Evolutionary conservation across 2,797 vertebrate species (phyloP).

Genomic region (Girardinus metallicus): DNA sequence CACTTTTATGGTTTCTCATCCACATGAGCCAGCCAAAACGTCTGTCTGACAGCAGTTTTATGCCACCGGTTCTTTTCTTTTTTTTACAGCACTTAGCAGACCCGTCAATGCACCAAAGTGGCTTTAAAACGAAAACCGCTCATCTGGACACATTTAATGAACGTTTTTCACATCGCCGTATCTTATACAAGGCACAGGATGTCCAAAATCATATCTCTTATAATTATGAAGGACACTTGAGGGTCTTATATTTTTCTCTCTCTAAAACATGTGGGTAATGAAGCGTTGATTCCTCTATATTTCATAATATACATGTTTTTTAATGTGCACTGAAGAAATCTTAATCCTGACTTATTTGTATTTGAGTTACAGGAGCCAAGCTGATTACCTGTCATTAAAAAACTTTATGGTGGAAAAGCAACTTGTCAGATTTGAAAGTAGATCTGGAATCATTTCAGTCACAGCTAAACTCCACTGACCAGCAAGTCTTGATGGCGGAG

Average conservation of each 20-base stretch:
- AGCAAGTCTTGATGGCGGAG: not conserved
- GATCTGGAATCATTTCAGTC: not conserved
- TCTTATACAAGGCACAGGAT: not conserved
- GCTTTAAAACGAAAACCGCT: not conserved
- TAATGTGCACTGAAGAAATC: not conserved
- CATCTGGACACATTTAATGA: not conserved
- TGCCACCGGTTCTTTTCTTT: not conserved
- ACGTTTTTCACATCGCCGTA: not conserved
- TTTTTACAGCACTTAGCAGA: constrained; percentile 18
- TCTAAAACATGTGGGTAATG: not conserved
- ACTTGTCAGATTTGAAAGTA: not conserved
- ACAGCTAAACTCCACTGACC: not conserved
- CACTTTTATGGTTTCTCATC: constrained; percentile 5
- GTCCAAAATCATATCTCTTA: not conserved
- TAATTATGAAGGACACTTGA: not conserved
- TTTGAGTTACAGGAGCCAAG: not conserved
- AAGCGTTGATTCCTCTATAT: not conserved
- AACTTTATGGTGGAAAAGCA: not conserved
- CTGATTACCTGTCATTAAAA: not conserved
- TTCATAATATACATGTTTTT: not conserved
- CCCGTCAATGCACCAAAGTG: constrained; percentile 7
- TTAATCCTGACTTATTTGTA: not conserved
- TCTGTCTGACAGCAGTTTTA: constrained; percentile 11
- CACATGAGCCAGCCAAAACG: constrained; percentile 6
- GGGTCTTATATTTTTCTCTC: no score